A percentile compares a stretch with the other conserved stretches of the same genome.
Evolutionary conservation across 1,140 invertebrate genomes (phyloP).

Genomic region (Aleiodes sp.): DNA sequence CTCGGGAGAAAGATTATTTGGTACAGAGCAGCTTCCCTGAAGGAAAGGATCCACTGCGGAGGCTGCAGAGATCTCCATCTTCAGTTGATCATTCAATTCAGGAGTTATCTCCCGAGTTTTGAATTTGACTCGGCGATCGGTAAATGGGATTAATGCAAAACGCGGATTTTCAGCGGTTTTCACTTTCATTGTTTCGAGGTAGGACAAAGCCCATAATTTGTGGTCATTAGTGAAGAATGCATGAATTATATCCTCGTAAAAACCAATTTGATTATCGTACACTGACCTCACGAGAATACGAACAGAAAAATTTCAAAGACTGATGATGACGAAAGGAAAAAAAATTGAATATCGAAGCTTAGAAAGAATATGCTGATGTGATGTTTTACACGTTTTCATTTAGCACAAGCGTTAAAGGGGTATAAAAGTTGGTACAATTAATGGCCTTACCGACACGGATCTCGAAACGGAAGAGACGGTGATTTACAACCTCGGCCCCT

Average conservation of each 20-base stretch:
- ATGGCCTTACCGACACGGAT: conserved; percentile 35
- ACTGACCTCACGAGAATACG: no score
- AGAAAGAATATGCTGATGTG: background rate
- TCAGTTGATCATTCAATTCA: background rate
- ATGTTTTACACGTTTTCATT: conserved; percentile 9
- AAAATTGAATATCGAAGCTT: conserved; percentile 11
- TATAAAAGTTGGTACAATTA: conserved; percentile 35
- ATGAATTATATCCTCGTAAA: no score
- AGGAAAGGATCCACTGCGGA: conserved; percentile 25
- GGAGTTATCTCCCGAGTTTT: conserved; percentile 1
- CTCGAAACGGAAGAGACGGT: conserved; percentile 6
- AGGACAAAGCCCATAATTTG: conserved; percentile 53
- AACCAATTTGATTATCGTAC: no score
- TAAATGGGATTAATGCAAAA: conserved; percentile 1
- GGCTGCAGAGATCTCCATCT: conserved; percentile 26
- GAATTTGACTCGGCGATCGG: conserved; percentile 3
- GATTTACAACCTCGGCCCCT: conserved; percentile 31
- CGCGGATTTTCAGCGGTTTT: conserved; percentile 19
- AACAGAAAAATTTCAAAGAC: no score
- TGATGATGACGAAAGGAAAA: no score
- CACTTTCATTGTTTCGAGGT: background rate
- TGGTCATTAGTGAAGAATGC: conserved; percentile 55
- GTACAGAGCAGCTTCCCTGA: background rate
- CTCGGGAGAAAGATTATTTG: background rate
- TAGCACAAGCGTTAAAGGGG: conserved; percentile 1